Evolutionary conservation across 2,113 vertebrate genomes (phyloP).

Genomic region (Rhegmatorhina hoffmannsi): DNA sequence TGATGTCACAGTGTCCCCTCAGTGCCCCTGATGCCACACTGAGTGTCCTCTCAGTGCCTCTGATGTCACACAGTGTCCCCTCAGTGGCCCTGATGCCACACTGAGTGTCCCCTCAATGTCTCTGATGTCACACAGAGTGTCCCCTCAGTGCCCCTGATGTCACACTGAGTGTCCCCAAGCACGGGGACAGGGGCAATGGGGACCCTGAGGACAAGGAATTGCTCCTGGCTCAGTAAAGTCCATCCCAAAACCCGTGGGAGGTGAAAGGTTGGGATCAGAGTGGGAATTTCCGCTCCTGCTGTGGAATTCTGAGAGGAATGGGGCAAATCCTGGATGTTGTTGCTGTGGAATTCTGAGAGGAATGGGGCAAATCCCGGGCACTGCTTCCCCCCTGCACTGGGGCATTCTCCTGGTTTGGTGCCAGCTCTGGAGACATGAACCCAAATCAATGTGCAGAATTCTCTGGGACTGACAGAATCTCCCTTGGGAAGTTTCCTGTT

Average conservation of each 20-base stretch:
- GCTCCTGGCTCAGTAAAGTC: rapidly evolving
- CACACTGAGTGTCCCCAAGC: neutral
- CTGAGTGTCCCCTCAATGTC: too few species aligned
- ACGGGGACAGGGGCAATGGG: rapidly evolving
- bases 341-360: rapidly evolving
- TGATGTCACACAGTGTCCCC: too few species aligned
- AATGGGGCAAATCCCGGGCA: neutral
- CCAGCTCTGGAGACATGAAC: neutral
- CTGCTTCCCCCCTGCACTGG: neutral
- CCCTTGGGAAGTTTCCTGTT: neutral
- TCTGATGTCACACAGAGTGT: neutral
- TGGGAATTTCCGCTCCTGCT: rapidly evolving
- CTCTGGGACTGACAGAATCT: neutral
- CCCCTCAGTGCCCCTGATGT: rapidly evolving
- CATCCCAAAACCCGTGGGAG: rapidly evolving
- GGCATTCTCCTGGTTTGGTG: neutral
- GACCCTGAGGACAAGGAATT: rapidly evolving
- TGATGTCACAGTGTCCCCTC: too few species aligned
- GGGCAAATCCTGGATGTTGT: neutral
- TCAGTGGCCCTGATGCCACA: too few species aligned
- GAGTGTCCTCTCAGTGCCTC: too few species aligned
- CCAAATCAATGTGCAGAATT: neutral
- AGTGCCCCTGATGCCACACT: too few species aligned
- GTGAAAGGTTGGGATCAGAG: rapidly evolving
- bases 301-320: neutral